Evolutionary conservation across 2,113 vertebrate genomes (phyloP).

Genomic region (Theristicus caerulescens): DNA sequence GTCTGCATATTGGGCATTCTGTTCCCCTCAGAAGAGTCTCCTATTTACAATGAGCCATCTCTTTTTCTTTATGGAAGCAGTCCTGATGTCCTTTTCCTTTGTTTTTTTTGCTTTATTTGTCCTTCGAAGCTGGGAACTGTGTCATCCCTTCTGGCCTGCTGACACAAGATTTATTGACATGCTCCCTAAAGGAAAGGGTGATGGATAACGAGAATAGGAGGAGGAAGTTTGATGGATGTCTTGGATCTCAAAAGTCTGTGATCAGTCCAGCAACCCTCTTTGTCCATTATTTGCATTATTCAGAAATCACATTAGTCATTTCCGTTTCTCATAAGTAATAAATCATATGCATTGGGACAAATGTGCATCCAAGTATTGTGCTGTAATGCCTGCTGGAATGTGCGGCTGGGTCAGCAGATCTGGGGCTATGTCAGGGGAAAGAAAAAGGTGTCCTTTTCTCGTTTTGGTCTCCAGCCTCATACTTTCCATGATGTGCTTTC

Average conservation of each 20-base stretch:
- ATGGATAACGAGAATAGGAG: background rate
- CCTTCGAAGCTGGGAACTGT: background rate
- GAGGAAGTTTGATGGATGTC: background rate
- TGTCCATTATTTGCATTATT: background rate
- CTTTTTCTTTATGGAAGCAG: too few species aligned
- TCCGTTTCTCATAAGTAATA: background rate
- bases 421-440: background rate
- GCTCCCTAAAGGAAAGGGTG: background rate
- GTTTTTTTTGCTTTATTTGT: background rate
- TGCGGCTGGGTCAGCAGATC: background rate
- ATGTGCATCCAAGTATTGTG: background rate
- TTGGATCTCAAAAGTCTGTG: background rate
- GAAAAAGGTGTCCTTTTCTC: background rate
- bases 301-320: background rate
- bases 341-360: background rate
- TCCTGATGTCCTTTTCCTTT: background rate
- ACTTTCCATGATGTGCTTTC: background rate
- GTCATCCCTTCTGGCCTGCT: background rate
- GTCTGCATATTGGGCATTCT: too few species aligned
- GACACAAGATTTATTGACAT: background rate
- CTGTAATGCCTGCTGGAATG: background rate
- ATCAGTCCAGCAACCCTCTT: background rate
- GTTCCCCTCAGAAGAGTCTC: too few species aligned
- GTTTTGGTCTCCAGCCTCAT: background rate
- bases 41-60: too few species aligned